These are phyloP conservation scores for Sciurus niger DNA, from an alignment of 2,113 vertebrate species.

Conservation along the genomic window DNA sequence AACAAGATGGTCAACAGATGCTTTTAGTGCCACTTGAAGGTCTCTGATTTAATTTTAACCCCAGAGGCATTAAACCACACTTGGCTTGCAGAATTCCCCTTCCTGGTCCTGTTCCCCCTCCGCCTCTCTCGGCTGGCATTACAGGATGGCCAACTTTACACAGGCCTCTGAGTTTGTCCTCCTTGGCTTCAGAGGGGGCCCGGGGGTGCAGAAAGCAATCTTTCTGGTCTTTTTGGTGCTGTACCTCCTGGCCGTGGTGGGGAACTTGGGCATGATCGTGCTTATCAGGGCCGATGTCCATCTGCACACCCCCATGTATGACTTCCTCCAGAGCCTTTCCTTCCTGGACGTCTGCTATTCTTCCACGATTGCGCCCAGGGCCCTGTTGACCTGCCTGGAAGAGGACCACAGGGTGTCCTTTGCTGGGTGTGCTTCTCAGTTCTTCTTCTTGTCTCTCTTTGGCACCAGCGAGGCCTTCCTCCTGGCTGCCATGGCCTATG, in stretches of 20 bases:
- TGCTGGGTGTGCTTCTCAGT: conserved; percentile 55
- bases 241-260: not conserved
- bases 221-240: conserved; percentile 51
- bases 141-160: conserved; percentile 28
- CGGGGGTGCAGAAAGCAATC: not conserved
- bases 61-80: not conserved
- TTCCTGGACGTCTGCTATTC: conserved; percentile 75
- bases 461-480: conserved; percentile 64
- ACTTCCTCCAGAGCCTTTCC: conserved; percentile 75
- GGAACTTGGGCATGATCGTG: conserved; percentile 59
- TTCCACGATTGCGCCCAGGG: conserved; percentile 72
- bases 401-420: conserved; percentile 64
- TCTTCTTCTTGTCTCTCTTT: conserved; percentile 68
- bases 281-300: not conserved
- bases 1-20: not conserved
- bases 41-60: not conserved
- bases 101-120: too few species aligned
- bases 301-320: conserved; percentile 74
- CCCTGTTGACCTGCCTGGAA: conserved; percentile 19
- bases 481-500: conserved; percentile 68
- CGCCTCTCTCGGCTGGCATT: not conserved
- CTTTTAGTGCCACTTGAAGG: not conserved
- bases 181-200: conserved; percentile 65
- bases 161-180: conserved; percentile 65
- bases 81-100: not conserved